phyloP scores from a whole-genome alignment of 2,888 invertebrate species.

The Eremobia ochroleuca region DNA sequence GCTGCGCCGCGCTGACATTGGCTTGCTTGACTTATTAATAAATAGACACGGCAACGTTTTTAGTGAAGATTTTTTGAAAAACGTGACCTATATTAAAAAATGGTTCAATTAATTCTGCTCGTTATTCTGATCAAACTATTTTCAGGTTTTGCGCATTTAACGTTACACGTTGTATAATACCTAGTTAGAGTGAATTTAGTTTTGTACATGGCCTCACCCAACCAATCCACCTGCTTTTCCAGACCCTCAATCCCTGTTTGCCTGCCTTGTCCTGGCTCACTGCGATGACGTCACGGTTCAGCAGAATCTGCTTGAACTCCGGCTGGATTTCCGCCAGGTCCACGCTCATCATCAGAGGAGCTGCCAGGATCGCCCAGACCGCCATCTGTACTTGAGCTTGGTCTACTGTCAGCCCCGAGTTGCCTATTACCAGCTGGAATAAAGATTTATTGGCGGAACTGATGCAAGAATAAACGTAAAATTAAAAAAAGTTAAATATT shows the following conservation, averaged over 20 bases:
- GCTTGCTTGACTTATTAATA: too few species aligned
- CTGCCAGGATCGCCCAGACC: conserved; percentile 93
- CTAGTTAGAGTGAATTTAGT: neutral
- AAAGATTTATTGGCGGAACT: neutral
- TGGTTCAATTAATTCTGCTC: too few species aligned
- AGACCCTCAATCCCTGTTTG: conserved; percentile 89
- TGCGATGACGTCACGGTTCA: conserved; percentile 91
- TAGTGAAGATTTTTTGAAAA: too few species aligned
- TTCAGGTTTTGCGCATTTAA: too few species aligned
- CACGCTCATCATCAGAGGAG: conserved; percentile 93
- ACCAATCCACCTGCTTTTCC: conserved; percentile 65
- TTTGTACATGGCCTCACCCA: conserved; percentile 39
- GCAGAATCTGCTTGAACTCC: conserved; percentile 91
- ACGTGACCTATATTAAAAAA: too few species aligned
- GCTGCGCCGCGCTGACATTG: too few species aligned
- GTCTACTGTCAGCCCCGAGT: conserved; percentile 91
- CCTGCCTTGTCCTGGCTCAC: conserved; percentile 93
- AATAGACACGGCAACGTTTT: too few species aligned
- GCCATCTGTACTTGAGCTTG: conserved; percentile 93
- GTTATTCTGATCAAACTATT: too few species aligned
- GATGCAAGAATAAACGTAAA: neutral
- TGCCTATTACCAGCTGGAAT: conserved; percentile 90
- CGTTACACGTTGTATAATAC: too few species aligned
- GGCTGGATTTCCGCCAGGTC: conserved; percentile 91
- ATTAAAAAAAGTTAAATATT: neutral